Evolutionary conservation across 30 jellyfish, hydroid and myxozoan genomes (phyloP), one percentile per base, ranked within the genome.

Genomic region (Morbakka virulenta): DNA sequence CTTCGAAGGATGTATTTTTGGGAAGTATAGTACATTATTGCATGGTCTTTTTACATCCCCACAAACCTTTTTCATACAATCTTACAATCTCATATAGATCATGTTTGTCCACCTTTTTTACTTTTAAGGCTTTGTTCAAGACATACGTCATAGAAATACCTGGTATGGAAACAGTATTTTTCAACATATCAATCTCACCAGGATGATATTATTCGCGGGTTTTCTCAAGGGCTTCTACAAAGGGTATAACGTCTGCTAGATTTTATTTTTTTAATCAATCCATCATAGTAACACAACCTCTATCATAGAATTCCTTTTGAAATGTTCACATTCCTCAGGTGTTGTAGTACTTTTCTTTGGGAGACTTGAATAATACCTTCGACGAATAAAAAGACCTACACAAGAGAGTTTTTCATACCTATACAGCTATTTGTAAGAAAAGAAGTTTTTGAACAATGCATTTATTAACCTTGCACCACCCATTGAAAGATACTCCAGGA

Each of bases 151-250:
- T 72, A 24, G 83, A 72, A 2, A 72, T 48, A 0, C 83, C 83
- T n/a, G 83, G 82, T 2, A 49, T 72, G 48, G 79, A 34, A 1
- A 72, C 83, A 36, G 48, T 78, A 35, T 72, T 50, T 21, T 72
- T 47, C 53, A 35, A 72, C 4, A 72, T 22, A 78, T 72, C 83
- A 2, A 72, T 72, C 4, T 72, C 36, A 72, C 48, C 83, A 13
- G 2, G 66, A 23, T 72, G 48, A 23, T 72, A 72, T 28, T 35
- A 78, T 32, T 13, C 35, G 24, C 83, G 35, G 2, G 83, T 72
- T 50, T 72, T 72, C 12, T 72, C 83, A 2, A 72, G 2, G 1
- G 83, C 83, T 48, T 72, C 83, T 2, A 72, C 80, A 21, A 67
- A 67, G n/a, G 80, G 70, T 25, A 25, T 49, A 25, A 67, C 80